phyloP scores from a whole-genome alignment of 30 jellyfish, hydroid and myxozoan genomes.

The Cassiopea xamachana region DNA sequence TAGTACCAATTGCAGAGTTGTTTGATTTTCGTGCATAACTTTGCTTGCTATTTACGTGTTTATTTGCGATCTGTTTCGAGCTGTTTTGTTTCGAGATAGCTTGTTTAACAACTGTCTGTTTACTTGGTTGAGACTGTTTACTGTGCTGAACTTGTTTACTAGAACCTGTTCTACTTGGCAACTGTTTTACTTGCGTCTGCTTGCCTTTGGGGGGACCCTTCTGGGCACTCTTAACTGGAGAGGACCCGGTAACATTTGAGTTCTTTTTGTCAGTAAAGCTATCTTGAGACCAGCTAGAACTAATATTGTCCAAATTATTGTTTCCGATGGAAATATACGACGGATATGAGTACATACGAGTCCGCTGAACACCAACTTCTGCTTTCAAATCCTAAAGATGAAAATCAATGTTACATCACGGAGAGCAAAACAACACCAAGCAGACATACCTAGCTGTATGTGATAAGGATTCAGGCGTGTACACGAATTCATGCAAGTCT shows the following conservation, averaged over 20 bases:
- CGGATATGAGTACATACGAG: conserved; percentile 59
- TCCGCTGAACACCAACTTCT: conserved; percentile 21
- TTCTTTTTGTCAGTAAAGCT: neutral
- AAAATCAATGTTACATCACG: neutral
- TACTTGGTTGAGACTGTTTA: neutral
- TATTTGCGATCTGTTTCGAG: conserved; percentile 1
- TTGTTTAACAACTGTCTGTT: conserved; percentile 4
- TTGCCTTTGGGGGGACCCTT: conserved; percentile 34
- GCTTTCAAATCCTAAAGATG: conserved; percentile 45
- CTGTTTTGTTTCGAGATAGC: neutral
- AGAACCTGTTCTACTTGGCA: neutral
- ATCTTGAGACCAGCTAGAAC: conserved; percentile 61
- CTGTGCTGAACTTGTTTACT: neutral
- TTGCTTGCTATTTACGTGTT: conserved; percentile 1
- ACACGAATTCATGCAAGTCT: too few relatives aligned
- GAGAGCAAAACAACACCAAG: neutral
- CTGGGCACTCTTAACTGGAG: conserved; percentile 9
- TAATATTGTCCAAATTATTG: conserved; percentile 43
- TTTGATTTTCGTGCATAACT: neutral
- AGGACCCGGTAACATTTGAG: neutral
- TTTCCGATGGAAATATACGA: conserved; percentile 72
- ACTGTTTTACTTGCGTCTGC: conserved; percentile 3
- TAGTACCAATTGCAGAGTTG: neutral
- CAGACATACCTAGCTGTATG: too few relatives aligned
- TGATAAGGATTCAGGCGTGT: too few relatives aligned